Conservation (phyloP, 2,113 vertebrate genomes). For the Callopanchax toddi region DNA sequence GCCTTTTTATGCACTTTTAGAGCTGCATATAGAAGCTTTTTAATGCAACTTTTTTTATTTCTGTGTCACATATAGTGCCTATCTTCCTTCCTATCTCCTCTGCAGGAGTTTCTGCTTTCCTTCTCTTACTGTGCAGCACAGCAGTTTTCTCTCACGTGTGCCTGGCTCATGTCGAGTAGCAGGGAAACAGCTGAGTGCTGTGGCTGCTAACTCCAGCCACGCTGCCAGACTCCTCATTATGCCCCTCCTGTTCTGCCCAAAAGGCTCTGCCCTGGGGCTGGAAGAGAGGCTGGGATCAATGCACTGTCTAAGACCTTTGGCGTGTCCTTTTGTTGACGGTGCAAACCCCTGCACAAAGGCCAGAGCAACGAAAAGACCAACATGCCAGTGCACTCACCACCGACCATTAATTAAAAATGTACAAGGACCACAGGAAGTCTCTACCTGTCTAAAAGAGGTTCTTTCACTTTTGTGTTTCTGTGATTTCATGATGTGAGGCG, state of each 20-base stretch:
- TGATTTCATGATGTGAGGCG: too few species aligned
- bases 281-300: constrained; percentile 19
- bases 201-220: constrained; percentile 33
- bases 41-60: constrained; percentile 27
- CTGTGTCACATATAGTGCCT: constrained; percentile 12
- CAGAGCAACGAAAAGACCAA: constrained; percentile 6
- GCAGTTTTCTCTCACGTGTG: constrained; percentile 40
- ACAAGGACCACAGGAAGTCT: constrained; percentile 42
- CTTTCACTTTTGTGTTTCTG: constrained; percentile 21
- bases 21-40: constrained; percentile 41
- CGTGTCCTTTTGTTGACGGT: constrained; percentile 39
- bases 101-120: neutral
- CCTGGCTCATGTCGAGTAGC: constrained; percentile 31
- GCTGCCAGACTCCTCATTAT: constrained; percentile 27
- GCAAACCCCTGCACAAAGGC: constrained; percentile 23
- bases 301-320: constrained; percentile 56
- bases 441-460: constrained; percentile 17
- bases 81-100: constrained; percentile 19
- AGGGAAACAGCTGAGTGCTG: constrained; percentile 30
- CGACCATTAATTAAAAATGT: constrained; percentile 71
- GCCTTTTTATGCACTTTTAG: constrained; percentile 25
- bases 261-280: constrained; percentile 15
- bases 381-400: constrained; percentile 33
- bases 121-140: constrained; percentile 17
- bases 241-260: constrained; percentile 23